Percentiles rank a stretch among this genome's conserved stretches.
Evolutionary conservation across 2,113 vertebrate species (phyloP).

Genomic region (Redunca redunca): DNA sequence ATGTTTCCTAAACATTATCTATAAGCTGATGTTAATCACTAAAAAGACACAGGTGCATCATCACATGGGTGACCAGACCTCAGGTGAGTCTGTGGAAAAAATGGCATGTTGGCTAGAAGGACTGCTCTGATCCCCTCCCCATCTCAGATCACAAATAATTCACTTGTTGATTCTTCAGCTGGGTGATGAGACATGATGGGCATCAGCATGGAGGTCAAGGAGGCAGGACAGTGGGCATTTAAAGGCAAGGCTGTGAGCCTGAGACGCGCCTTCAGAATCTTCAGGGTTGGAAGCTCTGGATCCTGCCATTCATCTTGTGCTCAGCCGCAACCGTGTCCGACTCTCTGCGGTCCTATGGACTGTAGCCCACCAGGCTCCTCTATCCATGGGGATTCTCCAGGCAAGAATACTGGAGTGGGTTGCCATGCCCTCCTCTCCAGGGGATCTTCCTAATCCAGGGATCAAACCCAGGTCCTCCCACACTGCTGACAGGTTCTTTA

Average conservation of each 20-base stretch:
- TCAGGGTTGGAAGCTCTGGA: not conserved
- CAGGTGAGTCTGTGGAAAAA: not conserved
- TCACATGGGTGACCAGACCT: not conserved
- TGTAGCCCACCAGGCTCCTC: not conserved
- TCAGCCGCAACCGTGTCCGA: not conserved
- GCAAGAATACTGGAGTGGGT: not conserved
- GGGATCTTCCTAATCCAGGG: not conserved
- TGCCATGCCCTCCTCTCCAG: not conserved
- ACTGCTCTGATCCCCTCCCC: not conserved
- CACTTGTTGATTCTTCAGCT: not conserved
- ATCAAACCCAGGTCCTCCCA: not conserved
- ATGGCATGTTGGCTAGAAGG: not conserved
- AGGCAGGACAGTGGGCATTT: not conserved
- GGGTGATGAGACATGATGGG: not conserved
- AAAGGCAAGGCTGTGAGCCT: not conserved
- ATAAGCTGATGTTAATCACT: not conserved
- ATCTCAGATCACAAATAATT: not conserved
- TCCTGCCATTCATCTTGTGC: accelerated
- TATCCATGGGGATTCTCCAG: not conserved
- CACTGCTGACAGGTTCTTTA: not conserved
- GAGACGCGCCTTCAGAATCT: not conserved
- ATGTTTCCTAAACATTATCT: not conserved
- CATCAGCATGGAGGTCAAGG: not conserved
- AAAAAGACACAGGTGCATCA: not conserved
- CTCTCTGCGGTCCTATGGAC: not conserved